These are phyloP conservation scores for Dendropsophus ebraccatus DNA, from an alignment of 2,113 vertebrate species.

Conservation along the genomic window DNA sequence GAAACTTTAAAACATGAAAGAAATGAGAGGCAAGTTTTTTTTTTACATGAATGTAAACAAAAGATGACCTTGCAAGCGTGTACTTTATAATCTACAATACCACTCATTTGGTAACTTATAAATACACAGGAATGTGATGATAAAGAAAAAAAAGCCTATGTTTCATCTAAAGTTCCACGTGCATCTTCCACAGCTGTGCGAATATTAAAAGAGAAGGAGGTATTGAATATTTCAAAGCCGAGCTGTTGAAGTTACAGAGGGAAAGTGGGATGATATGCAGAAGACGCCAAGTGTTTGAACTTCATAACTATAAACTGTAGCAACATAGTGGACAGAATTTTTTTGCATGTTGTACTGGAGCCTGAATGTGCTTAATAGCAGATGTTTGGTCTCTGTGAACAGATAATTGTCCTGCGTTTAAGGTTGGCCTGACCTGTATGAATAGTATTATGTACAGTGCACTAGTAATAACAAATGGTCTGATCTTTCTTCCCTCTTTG, in stretches of 20 bases:
- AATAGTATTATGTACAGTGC: constrained; percentile 76
- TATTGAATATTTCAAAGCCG: constrained; percentile 81
- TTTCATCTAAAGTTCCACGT: constrained; percentile 67
- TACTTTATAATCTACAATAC: constrained; percentile 61
- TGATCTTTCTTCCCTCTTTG: constrained; percentile 69
- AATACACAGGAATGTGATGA: constrained; percentile 63
- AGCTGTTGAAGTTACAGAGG: constrained; percentile 73
- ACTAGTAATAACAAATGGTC: constrained; percentile 76
- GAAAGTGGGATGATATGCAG: constrained; percentile 73
- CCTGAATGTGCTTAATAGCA: constrained; percentile 90
- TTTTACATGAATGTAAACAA: constrained; percentile 59
- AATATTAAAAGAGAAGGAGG: constrained; percentile 79
- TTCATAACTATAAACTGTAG: constrained; percentile 83
- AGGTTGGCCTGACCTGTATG: constrained; percentile 94
- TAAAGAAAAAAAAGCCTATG: constrained; percentile 54
- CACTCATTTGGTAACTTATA: constrained; percentile 66
- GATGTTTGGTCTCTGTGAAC: constrained; percentile 92
- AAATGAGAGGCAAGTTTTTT: constrained; percentile 33
- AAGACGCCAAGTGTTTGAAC: constrained; percentile 88
- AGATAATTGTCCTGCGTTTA: constrained; percentile 85
- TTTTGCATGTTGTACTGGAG: constrained; percentile 87
- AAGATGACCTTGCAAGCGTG: constrained; percentile 61
- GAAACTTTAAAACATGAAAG: constrained; percentile 49
- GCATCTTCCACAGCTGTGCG: constrained; percentile 74
- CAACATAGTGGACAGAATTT: constrained; percentile 91